Base-by-base conservation (phyloP, 2,888 invertebrate species). In the Sericinus montela region DNA sequence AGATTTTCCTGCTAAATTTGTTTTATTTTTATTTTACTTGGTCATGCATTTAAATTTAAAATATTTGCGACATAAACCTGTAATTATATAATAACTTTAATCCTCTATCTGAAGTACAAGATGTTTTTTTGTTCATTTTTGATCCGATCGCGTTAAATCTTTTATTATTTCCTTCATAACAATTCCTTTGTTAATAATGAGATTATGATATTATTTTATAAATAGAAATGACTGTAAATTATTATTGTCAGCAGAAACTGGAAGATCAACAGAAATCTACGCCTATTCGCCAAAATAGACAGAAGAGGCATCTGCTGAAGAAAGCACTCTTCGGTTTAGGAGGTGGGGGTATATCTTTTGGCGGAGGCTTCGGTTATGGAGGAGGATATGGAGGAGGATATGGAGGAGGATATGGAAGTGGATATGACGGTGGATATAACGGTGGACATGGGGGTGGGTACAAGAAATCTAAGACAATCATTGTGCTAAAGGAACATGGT, bases 251-350 rank as follows among this genome's bases (percentile, higher is more conserved):
- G 42, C 67, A 87, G 87, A 86, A 78, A 76, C 65, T 86, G 39
- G 82, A 86, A 71, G 85, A 87, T 23, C 86, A 86, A 64, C 65
- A 62, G n/a, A 60, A 57, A 37, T 52, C 62, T 28, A 51, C 54
- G 41, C 41, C 57, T 13, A 52, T 56, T 35, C 52, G 39, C 1
- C 61, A 57, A 14, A 81, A 75, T 54, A 70, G 85, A 43, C 75
- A 83, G 54, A 84, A 80, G 54, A 72, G 86, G 2, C 72, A 72
- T 32, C 56, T 77, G 10, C 56, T 60, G 39, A 65, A 64, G 51
- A 68, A 69, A 32, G 60, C 65, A 19, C 42, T 75, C 1, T 51
- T 77, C 19, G 68, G 72, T 1, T 55, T 59, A 9, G 62, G 62
- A 9, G 61, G 61, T 2, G 50, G 61, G 0, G 50, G 50, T 2